Percentiles rank a stretch among this genome's conserved stretches.
phyloP scores from a whole-genome alignment of 2,113 vertebrate species.

The Aptenodytes patagonicus region DNA sequence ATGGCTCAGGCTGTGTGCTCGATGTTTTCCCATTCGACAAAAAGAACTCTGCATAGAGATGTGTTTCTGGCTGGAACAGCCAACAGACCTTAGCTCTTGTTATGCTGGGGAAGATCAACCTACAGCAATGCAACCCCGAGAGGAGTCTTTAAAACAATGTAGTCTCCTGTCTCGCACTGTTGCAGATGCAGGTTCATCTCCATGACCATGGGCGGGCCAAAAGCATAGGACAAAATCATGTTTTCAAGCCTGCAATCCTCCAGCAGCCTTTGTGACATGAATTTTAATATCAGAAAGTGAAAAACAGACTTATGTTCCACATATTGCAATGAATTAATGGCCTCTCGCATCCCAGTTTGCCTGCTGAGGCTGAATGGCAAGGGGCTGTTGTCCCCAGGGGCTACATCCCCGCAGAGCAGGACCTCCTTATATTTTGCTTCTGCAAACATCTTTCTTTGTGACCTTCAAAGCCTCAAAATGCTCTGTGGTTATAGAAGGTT shows the following conservation, averaged over 20 bases:
- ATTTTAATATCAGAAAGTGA: not conserved
- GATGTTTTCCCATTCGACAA: not conserved
- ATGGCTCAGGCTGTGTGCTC: not conserved
- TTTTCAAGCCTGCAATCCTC: not conserved
- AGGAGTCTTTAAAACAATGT: not conserved
- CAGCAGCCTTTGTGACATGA: not conserved
- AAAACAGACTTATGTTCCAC: not conserved
- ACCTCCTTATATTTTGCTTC: not conserved
- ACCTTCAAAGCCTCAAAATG: not conserved
- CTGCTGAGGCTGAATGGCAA: not conserved
- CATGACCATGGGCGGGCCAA: not conserved
- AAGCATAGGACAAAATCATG: not conserved
- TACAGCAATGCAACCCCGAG: accelerated
- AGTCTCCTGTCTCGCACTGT: accelerated
- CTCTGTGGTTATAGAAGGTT: not conserved
- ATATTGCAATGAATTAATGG: not conserved
- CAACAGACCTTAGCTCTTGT: not conserved
- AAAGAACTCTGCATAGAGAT: not conserved
- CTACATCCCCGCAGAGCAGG: not conserved
- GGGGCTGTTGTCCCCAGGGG: accelerated
- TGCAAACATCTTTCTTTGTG: not conserved
- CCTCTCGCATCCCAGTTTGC: not conserved
- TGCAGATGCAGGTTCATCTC: not conserved
- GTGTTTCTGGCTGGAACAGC: not conserved
- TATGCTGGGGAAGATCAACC: not conserved